phyloP scores from a whole-genome alignment of 2,888 invertebrate genomes.

The Ptychoptera contaminata region DNA sequence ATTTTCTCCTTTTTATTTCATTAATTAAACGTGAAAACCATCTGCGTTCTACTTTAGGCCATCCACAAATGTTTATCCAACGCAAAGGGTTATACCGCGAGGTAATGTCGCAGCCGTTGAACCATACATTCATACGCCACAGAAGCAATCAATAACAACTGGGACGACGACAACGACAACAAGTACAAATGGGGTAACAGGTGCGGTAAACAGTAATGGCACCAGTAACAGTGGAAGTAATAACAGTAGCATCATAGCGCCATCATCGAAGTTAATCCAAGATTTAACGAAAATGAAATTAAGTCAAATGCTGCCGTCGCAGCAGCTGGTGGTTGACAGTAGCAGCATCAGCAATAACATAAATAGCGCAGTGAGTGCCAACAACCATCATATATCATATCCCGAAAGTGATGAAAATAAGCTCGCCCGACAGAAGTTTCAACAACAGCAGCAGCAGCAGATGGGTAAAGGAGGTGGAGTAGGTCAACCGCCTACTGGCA shows the following conservation, averaged over 20 bases:
- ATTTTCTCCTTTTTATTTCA: neutral
- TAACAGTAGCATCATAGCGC: neutral
- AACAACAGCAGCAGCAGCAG: slow-evolving; percentile 24
- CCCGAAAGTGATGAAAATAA: slow-evolving; percentile 39
- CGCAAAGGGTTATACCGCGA: slow-evolving; percentile 33
- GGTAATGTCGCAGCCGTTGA: slow-evolving; percentile 78
- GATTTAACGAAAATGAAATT: slow-evolving; percentile 27
- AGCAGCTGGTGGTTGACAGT: slow-evolving; percentile 1
- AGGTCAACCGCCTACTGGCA: too few species aligned
- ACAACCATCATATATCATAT: slow-evolving; percentile 27
- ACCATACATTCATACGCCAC: slow-evolving; percentile 74
- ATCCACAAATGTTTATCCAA: slow-evolving; percentile 23
- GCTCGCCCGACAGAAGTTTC: slow-evolving; percentile 19
- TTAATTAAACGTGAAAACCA: neutral
- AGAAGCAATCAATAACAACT: slow-evolving; percentile 32
- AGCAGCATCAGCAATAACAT: neutral
- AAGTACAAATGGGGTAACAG: neutral
- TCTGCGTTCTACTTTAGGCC: slow-evolving; percentile 12
- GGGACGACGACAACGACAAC: neutral
- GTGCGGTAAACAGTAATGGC: too few species aligned
- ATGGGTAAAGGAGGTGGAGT: slow-evolving; percentile 15
- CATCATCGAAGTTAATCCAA: slow-evolving; percentile 22
- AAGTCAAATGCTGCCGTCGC: slow-evolving; percentile 13
- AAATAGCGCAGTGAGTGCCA: slow-evolving; percentile 20
- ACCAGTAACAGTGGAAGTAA: slow-evolving; percentile 1